Evolutionary conservation across 2,797 vertebrate species (phyloP).

Genomic region (Coracias cyanogaster): DNA sequence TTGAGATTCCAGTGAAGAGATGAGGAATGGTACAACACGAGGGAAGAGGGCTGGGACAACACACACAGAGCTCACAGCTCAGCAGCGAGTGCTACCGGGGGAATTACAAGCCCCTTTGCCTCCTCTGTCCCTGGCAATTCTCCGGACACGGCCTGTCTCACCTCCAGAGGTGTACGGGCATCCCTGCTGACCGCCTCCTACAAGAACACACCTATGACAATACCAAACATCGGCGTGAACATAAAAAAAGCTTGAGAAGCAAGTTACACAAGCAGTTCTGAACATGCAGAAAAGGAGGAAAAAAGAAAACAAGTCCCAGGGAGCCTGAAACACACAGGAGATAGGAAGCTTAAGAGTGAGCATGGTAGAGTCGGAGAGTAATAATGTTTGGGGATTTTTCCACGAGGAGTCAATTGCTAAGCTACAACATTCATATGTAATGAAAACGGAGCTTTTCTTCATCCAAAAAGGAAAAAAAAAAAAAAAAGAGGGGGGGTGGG

Average conservation of each 20-base stretch:
- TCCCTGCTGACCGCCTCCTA: neutral
- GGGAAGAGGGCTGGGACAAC: too few relatives aligned
- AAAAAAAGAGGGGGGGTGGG: neutral
- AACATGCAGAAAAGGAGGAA: neutral
- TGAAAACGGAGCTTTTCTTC: neutral
- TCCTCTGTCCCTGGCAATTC: neutral
- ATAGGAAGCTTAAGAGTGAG: neutral
- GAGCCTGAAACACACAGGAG: neutral
- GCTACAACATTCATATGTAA: neutral
- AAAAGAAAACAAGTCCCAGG: neutral
- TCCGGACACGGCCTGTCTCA: neutral
- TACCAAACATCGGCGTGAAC: neutral
- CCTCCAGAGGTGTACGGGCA: accelerated
- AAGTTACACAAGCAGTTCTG: neutral
- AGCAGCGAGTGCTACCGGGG: neutral
- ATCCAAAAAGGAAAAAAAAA: neutral
- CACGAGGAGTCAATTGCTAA: neutral
- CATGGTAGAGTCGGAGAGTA: neutral
- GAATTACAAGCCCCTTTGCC: neutral
- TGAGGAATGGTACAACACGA: too few relatives aligned
- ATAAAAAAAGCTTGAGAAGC: neutral
- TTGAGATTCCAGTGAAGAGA: accelerated
- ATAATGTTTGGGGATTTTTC: neutral
- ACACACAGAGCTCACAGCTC: neutral
- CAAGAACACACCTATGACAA: neutral